Conservation (phyloP, 2,113 vertebrate species). For the Merops nubicus region DNA sequence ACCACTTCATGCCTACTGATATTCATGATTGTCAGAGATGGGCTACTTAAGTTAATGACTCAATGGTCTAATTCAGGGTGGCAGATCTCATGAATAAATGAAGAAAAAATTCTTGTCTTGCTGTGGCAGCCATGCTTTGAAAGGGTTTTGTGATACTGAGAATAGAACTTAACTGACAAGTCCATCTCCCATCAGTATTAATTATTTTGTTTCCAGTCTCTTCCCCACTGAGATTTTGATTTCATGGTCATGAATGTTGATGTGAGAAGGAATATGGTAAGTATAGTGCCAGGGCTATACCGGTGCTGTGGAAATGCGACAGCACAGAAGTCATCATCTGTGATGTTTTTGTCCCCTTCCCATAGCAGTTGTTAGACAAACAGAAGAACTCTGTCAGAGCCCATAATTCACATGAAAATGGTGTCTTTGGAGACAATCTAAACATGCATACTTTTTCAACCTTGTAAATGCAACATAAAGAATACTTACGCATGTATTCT, state of each 20-base stretch:
- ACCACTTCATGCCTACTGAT: neutral
- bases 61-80: conserved; percentile 15
- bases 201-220: conserved; percentile 36
- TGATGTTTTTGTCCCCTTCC: neutral
- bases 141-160: conserved; percentile 19
- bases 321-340: neutral
- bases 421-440: neutral
- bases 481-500: neutral
- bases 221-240: neutral
- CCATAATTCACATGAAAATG: neutral
- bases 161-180: conserved; percentile 38
- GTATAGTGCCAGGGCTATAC: neutral
- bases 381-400: neutral
- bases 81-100: conserved; percentile 54
- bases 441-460: neutral
- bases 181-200: conserved; percentile 46
- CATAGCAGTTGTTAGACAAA: neutral
- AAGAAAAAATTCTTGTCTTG: conserved; percentile 23
- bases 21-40: neutral
- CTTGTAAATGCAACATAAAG: neutral
- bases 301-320: neutral
- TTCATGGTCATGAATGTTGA: neutral
- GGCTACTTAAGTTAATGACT: neutral
- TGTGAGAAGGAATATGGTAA: neutral
- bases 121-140: conserved; percentile 35